Percentiles rank a stretch among this genome's conserved stretches.
Conservation (phyloP, 2,888 invertebrate genomes). For the Nebria brevicollis region DNA sequence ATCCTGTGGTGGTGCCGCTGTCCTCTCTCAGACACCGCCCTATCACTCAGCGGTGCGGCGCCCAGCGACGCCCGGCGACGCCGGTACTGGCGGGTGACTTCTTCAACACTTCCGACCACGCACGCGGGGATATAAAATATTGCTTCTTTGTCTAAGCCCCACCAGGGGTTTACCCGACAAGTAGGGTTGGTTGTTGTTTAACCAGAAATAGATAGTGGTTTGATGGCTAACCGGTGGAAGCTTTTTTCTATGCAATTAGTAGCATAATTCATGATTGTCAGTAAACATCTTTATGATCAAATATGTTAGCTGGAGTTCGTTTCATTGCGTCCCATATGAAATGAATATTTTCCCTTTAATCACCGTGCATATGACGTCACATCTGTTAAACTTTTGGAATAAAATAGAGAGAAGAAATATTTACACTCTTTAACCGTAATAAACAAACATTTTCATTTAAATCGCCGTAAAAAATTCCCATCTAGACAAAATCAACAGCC, state of each 20-base stretch:
- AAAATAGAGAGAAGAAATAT: neutral
- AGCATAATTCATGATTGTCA: no score
- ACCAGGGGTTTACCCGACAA: neutral
- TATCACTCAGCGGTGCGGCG: slow-evolving; percentile 9
- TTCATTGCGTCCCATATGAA: no score
- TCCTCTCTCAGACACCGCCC: neutral
- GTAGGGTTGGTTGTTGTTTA: neutral
- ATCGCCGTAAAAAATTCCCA: neutral
- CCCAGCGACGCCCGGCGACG: neutral
- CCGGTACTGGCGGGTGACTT: neutral
- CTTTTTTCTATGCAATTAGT: no score
- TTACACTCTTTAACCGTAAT: neutral
- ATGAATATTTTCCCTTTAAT: no score
- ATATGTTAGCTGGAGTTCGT: no score
- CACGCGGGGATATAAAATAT: neutral
- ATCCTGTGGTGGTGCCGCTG: slow-evolving; percentile 7
- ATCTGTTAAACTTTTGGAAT: neutral
- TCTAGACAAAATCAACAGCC: neutral
- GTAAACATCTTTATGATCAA: no score
- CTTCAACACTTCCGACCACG: neutral
- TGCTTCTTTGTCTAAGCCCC: neutral
- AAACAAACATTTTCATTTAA: neutral
- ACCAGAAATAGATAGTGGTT: neutral
- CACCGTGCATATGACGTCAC: neutral
- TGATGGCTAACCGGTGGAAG: neutral